Base-by-base conservation (phyloP, 2,888 invertebrate genomes). In the Mylabris sibirica region DNA sequence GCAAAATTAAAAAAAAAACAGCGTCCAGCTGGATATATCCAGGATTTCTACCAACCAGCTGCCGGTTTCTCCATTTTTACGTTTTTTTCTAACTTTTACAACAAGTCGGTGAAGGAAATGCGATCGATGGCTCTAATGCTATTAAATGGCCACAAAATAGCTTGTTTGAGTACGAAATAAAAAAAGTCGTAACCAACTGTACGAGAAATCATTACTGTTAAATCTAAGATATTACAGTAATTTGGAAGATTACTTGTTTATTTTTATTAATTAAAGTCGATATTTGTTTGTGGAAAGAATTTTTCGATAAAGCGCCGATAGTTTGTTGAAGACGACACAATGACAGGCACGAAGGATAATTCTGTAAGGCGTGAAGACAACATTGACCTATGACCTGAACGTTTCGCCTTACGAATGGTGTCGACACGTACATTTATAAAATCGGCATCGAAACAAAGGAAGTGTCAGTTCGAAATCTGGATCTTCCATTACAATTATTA, bases 361-460 rank as follows among this genome's bases (percentile, higher is more conserved):
- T 69, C 63, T 59, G 59, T 34, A 41, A 59, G 30, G 53, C 64
- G 9, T n/a, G n/a, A n/a, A 20, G 61, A 35, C 61, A 60, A 49
- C 65, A 63, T 68, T 69, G 71, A 72, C 72, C 73, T 68, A 41
- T 26, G 60, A 34, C 38, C 66, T 38, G 59, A 20, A 35, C 63
- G 59, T 69, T 64, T 57, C 67, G 63, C 65, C 64, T 65, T 38
- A 64, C 68, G 68, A 67, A 69, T 68, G 72, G 69, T 64, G 72
- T 69, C 72, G 73, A 73, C 74, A 65, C 67, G 63, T 61, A 69
- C 73, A 75, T 75, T 75, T 72, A 75, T 75, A 74, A 73, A 75
- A 73, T 66, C 67, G 69, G 66, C 72, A 66, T 68, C 71, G 73
- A 73, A 75, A 73, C 73, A 75, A 72, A 71, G 75, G 72, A 66